These are phyloP conservation scores for Dioctria rufipes DNA, from an alignment of 2,888 invertebrate genomes.

Conservation along the genomic window DNA sequence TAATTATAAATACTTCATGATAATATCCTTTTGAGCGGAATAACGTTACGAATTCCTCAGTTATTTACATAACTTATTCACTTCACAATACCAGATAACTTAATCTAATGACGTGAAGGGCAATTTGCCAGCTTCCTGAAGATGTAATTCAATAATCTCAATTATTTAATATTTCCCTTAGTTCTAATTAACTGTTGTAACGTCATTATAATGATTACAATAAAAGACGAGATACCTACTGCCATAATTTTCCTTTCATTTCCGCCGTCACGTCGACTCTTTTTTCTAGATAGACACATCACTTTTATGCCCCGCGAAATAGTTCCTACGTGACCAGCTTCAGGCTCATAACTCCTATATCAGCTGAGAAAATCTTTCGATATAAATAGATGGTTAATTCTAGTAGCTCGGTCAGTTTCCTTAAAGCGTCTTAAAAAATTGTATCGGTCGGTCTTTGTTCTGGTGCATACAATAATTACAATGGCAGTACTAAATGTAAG, in stretches of 20 bases:
- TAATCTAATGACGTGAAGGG: neutral
- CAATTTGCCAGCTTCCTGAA: constrained; percentile 33
- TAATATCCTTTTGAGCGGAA: too few relatives aligned
- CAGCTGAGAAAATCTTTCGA: neutral
- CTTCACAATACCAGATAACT: too few relatives aligned
- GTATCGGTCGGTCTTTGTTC: neutral
- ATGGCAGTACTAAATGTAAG: too few relatives aligned
- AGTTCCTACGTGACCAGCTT: constrained; percentile 32
- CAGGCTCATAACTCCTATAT: constrained; percentile 5
- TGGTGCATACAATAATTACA: neutral
- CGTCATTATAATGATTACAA: constrained; percentile 43
- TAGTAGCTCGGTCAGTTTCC: constrained; percentile 17
- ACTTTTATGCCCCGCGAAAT: neutral
- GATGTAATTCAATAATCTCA: constrained; percentile 41
- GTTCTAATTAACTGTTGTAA: constrained; percentile 44
- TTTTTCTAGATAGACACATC: neutral
- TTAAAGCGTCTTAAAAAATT: constrained; percentile 1
- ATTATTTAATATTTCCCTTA: constrained; percentile 30
- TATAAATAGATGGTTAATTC: constrained; percentile 28
- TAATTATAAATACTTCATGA: too few relatives aligned
- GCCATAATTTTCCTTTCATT: constrained; percentile 51
- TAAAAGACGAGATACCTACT: constrained; percentile 32
- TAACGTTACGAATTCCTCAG: too few relatives aligned
- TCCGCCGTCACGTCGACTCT: constrained; percentile 32
- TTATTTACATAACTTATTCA: too few relatives aligned